These are phyloP conservation scores for Chloroclystis v-ata DNA, from an alignment of 2,888 invertebrate species.

Conservation along the genomic window DNA sequence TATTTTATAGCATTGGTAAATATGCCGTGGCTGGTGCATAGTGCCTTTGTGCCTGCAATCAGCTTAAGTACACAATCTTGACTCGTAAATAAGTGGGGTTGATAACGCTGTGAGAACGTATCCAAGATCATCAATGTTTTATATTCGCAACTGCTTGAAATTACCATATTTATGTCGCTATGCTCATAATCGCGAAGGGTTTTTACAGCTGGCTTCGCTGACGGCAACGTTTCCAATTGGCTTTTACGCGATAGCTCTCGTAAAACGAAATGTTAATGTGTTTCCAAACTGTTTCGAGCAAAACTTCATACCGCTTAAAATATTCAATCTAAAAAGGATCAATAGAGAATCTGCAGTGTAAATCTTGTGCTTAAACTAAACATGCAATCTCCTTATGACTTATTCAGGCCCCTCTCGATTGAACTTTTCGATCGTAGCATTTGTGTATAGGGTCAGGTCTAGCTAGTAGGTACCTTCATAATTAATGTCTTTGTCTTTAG, in stretches of 20 bases:
- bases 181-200: slow-evolving; percentile 9
- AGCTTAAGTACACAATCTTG: background rate
- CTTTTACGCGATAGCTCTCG: slow-evolving; percentile 2
- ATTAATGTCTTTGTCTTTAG: too few relatives aligned
- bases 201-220: slow-evolving; percentile 4
- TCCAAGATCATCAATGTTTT: slow-evolving; percentile 2
- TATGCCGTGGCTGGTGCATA: slow-evolving; percentile 1
- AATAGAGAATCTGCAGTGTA: background rate
- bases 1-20: slow-evolving; percentile 9
- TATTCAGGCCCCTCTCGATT: background rate
- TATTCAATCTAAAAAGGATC: slow-evolving; percentile 1
- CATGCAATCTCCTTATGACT: background rate
- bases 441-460: too few relatives aligned
- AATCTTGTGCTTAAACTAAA: background rate
- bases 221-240: slow-evolving; percentile 4
- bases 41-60: background rate
- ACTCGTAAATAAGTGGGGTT: background rate
- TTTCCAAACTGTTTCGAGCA: background rate
- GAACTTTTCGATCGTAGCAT: background rate
- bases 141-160: slow-evolving; percentile 7
- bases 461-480: too few relatives aligned
- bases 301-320: background rate
- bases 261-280: slow-evolving; percentile 4
- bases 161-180: slow-evolving; percentile 10
- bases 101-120: slow-evolving; percentile 1